Percentiles rank a stretch among this genome's conserved stretches.
These are phyloP conservation scores for Artibeus lituratus DNA, from an alignment of 2,797 vertebrate genomes.

Conservation along the genomic window DNA sequence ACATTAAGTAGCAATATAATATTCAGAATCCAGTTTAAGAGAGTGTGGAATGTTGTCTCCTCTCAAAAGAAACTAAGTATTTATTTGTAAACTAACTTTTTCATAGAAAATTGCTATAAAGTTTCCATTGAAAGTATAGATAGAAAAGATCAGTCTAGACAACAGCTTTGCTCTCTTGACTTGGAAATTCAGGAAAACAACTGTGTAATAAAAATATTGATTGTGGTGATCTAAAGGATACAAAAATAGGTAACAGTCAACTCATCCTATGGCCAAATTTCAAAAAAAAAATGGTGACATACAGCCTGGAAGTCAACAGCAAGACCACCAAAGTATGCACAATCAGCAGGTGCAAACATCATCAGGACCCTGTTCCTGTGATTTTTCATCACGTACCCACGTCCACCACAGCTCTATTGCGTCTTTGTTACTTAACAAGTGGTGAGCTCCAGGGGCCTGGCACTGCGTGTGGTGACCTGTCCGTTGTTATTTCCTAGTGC, in stretches of 20 bases:
- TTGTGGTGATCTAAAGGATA: background rate
- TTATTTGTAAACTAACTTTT: background rate
- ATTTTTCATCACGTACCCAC: rapidly evolving
- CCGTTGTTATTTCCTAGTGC: background rate
- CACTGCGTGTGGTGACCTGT: background rate
- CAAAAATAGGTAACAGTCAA: background rate
- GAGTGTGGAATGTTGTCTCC: background rate
- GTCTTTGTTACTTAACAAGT: background rate
- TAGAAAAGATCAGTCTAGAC: background rate
- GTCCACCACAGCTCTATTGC: background rate
- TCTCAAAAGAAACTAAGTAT: background rate
- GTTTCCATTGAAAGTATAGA: background rate
- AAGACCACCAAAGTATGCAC: background rate
- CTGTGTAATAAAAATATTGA: background rate
- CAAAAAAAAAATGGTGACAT: background rate
- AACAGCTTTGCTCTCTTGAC: background rate
- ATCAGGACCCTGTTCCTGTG: background rate
- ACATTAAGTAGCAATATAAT: background rate
- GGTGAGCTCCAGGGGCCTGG: background rate
- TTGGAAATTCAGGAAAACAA: background rate
- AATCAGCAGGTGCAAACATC: background rate
- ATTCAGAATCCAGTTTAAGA: background rate
- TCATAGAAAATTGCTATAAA: background rate
- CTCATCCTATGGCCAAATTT: background rate
- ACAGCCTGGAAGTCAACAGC: background rate